Conservation (phyloP, 2,797 vertebrate species). For the Taeniopygia guttata region DNA sequence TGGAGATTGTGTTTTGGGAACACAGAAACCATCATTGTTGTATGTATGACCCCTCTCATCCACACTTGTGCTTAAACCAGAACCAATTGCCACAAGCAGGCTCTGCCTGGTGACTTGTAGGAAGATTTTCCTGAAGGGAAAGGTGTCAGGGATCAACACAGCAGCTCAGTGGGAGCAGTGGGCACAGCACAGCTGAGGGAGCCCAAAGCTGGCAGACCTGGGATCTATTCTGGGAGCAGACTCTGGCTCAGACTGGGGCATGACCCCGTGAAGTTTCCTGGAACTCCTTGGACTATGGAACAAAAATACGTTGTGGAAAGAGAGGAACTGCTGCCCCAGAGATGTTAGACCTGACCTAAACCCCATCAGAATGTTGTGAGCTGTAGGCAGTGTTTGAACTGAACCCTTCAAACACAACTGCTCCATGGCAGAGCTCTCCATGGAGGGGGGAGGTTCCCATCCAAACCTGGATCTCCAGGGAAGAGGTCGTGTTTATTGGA, state of each 20-base stretch:
- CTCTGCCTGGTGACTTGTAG: not conserved
- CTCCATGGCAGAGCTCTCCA: not conserved
- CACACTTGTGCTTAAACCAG: not conserved
- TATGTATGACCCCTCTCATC: not conserved
- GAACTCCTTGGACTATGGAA: not conserved
- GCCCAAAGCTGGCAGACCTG: not conserved
- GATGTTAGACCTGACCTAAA: not conserved
- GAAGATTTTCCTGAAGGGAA: not conserved
- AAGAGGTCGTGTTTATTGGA: too few relatives aligned
- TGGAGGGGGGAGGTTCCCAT: not conserved
- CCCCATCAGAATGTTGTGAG: not conserved
- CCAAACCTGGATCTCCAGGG: not conserved
- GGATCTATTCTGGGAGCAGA: not conserved
- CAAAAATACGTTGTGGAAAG: conserved; percentile 2
- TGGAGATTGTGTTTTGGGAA: not conserved
- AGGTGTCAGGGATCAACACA: not conserved
- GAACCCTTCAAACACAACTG: not conserved
- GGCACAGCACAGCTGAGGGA: not conserved
- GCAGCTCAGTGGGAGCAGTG: not conserved
- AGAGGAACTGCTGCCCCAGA: not conserved
- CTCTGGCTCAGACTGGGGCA: not conserved
- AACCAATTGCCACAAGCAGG: not conserved
- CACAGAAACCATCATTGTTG: not conserved
- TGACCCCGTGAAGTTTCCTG: conserved; percentile 30
- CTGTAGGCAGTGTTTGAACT: not conserved